A percentile compares a stretch with the other conserved stretches of the same genome.
These are phyloP conservation scores for Hypomesus transpacificus DNA, from an alignment of 2,113 vertebrate species.

Conservation along the genomic window DNA sequence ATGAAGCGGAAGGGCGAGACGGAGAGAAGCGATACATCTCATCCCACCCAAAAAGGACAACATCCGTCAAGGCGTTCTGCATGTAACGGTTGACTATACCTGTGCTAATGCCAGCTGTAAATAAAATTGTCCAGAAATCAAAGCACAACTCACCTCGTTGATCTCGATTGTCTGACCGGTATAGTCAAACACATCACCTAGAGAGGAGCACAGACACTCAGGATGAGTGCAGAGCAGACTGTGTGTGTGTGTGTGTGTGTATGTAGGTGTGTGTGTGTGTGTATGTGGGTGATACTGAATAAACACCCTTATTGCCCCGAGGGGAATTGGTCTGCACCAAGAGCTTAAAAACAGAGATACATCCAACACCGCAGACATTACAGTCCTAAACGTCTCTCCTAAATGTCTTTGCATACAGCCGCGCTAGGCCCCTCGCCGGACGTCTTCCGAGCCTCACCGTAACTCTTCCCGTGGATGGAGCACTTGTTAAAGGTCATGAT, in stretches of 20 bases:
- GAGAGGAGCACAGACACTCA: slow-evolving; percentile 18
- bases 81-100: too few species aligned
- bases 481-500: slow-evolving; percentile 97
- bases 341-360: too few species aligned
- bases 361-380: too few species aligned
- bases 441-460: slow-evolving; percentile 68
- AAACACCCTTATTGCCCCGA: too few species aligned
- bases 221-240: neutral
- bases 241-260: neutral
- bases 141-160: slow-evolving; percentile 74
- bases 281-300: neutral
- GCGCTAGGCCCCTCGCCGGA: neutral
- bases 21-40: neutral
- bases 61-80: too few species aligned
- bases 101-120: too few species aligned
- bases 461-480: slow-evolving; percentile 85
- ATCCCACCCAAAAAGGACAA: too few species aligned
- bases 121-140: too few species aligned
- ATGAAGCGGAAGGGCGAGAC: neutral
- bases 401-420: neutral
- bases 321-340: too few species aligned
- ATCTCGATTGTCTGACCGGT: slow-evolving; percentile 72
- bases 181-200: slow-evolving; percentile 79
- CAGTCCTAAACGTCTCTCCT: neutral
- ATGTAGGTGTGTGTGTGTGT: neutral